A percentile compares a stretch with the other conserved stretches of the same genome.
phyloP scores from a whole-genome alignment of 2,113 vertebrate genomes.

The Cygnus atratus region DNA sequence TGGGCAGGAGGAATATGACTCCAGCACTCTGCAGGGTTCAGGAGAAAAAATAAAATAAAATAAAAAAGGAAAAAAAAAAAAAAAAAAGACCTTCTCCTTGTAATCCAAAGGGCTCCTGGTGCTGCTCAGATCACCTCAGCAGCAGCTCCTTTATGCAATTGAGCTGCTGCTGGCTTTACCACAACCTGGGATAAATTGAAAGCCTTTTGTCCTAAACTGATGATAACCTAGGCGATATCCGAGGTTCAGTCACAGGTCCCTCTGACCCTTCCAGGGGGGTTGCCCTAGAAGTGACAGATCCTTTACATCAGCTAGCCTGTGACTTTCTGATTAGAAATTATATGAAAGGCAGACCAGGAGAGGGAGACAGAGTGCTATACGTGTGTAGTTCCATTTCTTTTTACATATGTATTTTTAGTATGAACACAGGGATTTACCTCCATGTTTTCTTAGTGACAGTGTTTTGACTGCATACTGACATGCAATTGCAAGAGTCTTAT shows the following conservation, averaged over 20 bases:
- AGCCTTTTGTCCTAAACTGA: background rate
- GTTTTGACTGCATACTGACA: background rate
- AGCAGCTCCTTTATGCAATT: background rate
- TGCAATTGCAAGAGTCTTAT: background rate
- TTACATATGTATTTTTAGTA: background rate
- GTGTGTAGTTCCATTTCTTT: background rate
- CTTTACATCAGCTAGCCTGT: background rate
- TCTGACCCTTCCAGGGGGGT: background rate
- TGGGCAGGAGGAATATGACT: background rate
- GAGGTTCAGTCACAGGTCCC: background rate
- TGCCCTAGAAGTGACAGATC: background rate
- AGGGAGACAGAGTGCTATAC: slow-evolving; percentile 18
- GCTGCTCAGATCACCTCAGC: background rate
- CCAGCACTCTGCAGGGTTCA: background rate
- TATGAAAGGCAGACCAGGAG: background rate
- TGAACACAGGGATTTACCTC: background rate
- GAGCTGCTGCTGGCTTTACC: background rate
- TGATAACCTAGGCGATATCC: background rate
- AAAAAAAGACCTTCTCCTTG: accelerated
- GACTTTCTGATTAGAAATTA: background rate
- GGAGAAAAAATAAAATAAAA: background rate
- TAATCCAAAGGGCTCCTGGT: background rate
- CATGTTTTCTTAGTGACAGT: background rate
- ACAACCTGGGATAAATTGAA: background rate
- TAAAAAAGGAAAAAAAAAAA: background rate